Percentiles rank a stretch among this genome's conserved stretches.
Conservation (phyloP, 2,888 invertebrate genomes). For the Siphlonurus alternatus region DNA sequence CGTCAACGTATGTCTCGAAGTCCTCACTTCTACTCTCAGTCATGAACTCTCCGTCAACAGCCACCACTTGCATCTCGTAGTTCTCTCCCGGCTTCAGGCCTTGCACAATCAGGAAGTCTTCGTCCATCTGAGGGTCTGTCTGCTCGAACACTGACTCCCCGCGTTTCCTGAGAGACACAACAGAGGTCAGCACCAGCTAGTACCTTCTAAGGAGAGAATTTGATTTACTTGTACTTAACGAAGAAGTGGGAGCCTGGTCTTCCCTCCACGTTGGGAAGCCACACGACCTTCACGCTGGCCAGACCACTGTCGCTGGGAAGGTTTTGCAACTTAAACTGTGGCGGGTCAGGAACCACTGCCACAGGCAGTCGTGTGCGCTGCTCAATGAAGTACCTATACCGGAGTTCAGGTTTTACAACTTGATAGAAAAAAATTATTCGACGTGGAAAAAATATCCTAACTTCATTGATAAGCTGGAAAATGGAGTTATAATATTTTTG, state of each 20-base stretch:
- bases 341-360: conserved; percentile 39
- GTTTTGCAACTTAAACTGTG: conserved; percentile 48
- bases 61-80: conserved; percentile 79
- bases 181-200: too few species aligned
- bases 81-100: conserved; percentile 65
- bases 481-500: conserved; percentile 34
- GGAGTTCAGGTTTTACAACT: too few species aligned
- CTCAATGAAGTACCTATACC: conserved; percentile 70
- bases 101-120: conserved; percentile 51
- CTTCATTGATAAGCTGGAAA: too few species aligned
- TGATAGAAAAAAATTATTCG: too few species aligned
- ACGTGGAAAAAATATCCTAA: too few species aligned
- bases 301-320: conserved; percentile 51
- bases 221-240: conserved; percentile 50
- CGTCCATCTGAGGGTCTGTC: conserved; percentile 47
- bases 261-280: conserved; percentile 66
- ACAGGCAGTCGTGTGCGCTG: conserved; percentile 43
- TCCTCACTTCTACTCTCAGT: conserved; percentile 55
- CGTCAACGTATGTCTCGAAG: conserved; percentile 64
- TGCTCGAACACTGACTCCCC: conserved; percentile 52
- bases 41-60: conserved; percentile 63
- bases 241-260: conserved; percentile 86
- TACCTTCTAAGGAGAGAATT: too few species aligned
- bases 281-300: conserved; percentile 57
- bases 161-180: too few species aligned